Evolutionary conservation across 2,888 invertebrate species (phyloP).

Genomic region (Pyralis farinalis): DNA sequence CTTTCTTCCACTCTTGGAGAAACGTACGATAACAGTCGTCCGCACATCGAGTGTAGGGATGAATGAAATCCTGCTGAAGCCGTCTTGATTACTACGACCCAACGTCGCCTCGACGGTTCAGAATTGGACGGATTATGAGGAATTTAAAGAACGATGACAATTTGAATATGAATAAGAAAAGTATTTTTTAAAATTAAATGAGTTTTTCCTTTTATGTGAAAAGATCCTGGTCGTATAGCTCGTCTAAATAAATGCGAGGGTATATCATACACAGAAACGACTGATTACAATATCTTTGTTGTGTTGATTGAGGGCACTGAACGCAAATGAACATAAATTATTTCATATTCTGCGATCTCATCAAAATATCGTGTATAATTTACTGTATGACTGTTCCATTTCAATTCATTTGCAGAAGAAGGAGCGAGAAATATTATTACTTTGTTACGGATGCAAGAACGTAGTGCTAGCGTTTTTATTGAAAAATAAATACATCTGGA

Average conservation of each 20-base stretch:
- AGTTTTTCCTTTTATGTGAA: constrained; percentile 36
- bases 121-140: constrained; percentile 80
- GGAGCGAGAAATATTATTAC: too few relatives aligned
- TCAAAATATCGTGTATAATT: background rate
- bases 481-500: too few relatives aligned
- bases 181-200: constrained; percentile 59
- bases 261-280: constrained; percentile 27
- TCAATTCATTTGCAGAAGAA: too few relatives aligned
- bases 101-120: constrained; percentile 63
- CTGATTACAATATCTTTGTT: constrained; percentile 50
- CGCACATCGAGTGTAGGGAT: constrained; percentile 51
- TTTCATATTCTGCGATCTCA: constrained; percentile 18
- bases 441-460: too few relatives aligned
- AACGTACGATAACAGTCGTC: constrained; percentile 43
- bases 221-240: constrained; percentile 22
- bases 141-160: constrained; percentile 77
- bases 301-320: constrained; percentile 31
- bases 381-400: background rate
- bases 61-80: constrained; percentile 71
- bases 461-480: background rate
- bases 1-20: constrained; percentile 30
- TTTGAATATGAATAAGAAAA: constrained; percentile 74
- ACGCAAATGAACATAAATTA: constrained; percentile 34
- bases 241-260: constrained; percentile 28
- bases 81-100: constrained; percentile 73